phyloP scores from a whole-genome alignment of 2,113 vertebrate species.

The Dipodomys spectabilis region DNA sequence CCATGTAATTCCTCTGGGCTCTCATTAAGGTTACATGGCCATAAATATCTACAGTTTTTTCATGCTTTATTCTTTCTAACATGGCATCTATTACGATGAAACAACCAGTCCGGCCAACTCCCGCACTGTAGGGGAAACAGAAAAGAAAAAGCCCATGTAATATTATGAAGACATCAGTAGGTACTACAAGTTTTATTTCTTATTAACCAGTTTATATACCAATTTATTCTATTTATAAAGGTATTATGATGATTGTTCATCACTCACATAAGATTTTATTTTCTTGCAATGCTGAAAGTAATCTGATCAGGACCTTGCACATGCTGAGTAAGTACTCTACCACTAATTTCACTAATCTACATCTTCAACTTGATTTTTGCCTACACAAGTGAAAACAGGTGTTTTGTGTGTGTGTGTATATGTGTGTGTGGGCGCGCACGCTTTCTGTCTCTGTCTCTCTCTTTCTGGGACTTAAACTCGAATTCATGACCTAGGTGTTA shows the following conservation, averaged over 20 bases:
- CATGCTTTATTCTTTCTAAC: conserved; percentile 99
- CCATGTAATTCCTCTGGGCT: conserved; percentile 99
- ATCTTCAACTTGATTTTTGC: too few species aligned
- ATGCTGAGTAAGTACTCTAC: too few species aligned
- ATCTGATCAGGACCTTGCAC: too few species aligned
- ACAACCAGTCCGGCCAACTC: conserved; percentile 98
- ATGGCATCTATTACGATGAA: conserved; percentile 99
- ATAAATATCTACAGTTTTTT: conserved; percentile 99
- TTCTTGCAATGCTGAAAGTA: too few species aligned
- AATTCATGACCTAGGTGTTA: too few species aligned
- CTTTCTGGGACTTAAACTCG: too few species aligned
- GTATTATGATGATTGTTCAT: neutral
- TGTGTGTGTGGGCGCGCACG: too few species aligned
- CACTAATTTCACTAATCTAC: too few species aligned
- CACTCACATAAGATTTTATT: neutral
- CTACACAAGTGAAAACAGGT: neutral
- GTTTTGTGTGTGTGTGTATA: too few species aligned
- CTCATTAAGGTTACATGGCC: conserved; percentile 99
- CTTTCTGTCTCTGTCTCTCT: too few species aligned
- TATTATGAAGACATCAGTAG: neutral
- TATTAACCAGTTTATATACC: neutral
- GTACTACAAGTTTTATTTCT: neutral
- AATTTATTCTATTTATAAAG: conserved; percentile 16
- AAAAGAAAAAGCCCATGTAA: neutral
- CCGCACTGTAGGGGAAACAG: conserved; percentile 89